Evolutionary conservation across 2,113 vertebrate genomes (phyloP), one percentile per base, ranked within the genome.

Genomic region (Procavia capensis): DNA sequence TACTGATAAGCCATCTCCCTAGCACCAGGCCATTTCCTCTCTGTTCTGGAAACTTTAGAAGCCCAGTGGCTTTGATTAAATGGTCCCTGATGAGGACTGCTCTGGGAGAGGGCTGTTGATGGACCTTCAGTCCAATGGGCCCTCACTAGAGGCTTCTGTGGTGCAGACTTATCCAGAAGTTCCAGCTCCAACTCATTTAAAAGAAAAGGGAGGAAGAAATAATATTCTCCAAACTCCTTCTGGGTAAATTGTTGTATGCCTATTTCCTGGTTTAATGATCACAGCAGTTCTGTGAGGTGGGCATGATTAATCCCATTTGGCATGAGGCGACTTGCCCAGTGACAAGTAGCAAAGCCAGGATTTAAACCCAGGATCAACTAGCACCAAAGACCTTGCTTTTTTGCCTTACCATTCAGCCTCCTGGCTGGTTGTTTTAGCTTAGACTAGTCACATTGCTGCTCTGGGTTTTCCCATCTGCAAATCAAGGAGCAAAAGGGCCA

Each of bases 31-130:
- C 29, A 22, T 80, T 88, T 97, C 90, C 68, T 88, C 50, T 92
- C 45, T 88, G 66, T 83, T 88, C 70, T 75, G 76, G 89, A 95
- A 88, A 66, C 76, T 74, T 86, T 39, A 3, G 82, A 66, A 93
- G 13, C 54, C 50, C 43, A 0, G n/a, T 31, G 45, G 41, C 57
- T 92, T 68, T 45, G 76, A 88, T 43, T 41, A 41, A 93, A 45
- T 43, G 24, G 57, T 66, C 78, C 70, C 76, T 1, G 2, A 57
- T 36, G 57, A 81, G 29, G 36, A 88, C 50, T 0, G 0, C 9
- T n/a, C 57, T 36, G 39, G 41, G 43, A 22, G 6, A 83, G 34
- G 22, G 27, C 8, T 9, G 2, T 9, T 2, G 27, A 3, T 1
- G 43, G 45, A 45, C 10, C 34, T 66, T 50, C 5, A 50, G 31